Percentiles rank a stretch among this genome's conserved stretches.
Evolutionary conservation across 1,140 invertebrate species (phyloP).

Genomic region (Pachypsylla venusta): DNA sequence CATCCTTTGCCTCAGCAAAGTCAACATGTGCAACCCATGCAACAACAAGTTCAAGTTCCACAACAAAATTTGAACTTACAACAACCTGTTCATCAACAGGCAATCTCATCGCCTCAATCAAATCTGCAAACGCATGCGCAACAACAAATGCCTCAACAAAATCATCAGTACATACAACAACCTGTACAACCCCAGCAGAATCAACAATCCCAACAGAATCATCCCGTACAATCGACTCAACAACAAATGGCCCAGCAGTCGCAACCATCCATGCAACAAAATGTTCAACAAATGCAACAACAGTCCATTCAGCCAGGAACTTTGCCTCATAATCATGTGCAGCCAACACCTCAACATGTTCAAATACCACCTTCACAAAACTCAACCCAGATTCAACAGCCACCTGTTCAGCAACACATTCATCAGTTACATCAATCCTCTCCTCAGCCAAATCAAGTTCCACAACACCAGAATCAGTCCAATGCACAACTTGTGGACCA

Average conservation of each 20-base stretch:
- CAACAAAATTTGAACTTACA: constrained; percentile 20
- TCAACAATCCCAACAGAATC: neutral
- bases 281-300: constrained; percentile 15
- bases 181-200: constrained; percentile 5
- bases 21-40: neutral
- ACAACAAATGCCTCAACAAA: constrained; percentile 17
- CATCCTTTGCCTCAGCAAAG: constrained; percentile 13
- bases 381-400: constrained; percentile 18
- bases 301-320: constrained; percentile 14
- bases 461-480: constrained; percentile 10
- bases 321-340: constrained; percentile 14
- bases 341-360: constrained; percentile 6
- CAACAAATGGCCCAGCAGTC: constrained; percentile 16
- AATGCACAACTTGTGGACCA: neutral
- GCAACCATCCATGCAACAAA: neutral
- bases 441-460: constrained; percentile 15
- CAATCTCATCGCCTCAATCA: constrained; percentile 3
- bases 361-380: constrained; percentile 1
- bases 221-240: constrained; percentile 15
- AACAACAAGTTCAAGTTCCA: constrained; percentile 15
- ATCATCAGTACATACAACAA: constrained; percentile 13
- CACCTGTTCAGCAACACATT: constrained; percentile 19
- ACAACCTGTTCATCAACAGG: constrained; percentile 15
- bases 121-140: constrained; percentile 10
- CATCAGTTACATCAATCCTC: constrained; percentile 20